Evolutionary conservation across 2,113 vertebrate genomes (phyloP).

Genomic region (Chloropsis hardwickii): DNA sequence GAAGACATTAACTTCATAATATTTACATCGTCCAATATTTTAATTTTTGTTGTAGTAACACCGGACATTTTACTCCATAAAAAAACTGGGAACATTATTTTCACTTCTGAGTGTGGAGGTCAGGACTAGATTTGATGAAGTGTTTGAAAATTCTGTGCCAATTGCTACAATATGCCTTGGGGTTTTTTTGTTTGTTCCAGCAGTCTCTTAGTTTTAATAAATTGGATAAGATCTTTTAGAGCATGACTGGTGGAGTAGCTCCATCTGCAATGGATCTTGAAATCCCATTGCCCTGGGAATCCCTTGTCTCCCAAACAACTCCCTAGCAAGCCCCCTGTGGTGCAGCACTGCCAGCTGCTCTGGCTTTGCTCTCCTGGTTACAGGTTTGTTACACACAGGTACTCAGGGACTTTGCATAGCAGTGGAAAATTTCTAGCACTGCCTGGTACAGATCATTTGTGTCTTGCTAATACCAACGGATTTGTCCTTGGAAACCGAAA

Average conservation of each 20-base stretch:
- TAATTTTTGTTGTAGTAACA: background rate
- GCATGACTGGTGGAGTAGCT: background rate
- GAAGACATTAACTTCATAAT: constrained; percentile 7
- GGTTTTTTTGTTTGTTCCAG: background rate
- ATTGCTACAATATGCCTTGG: background rate
- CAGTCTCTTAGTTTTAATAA: background rate
- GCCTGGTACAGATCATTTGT: background rate
- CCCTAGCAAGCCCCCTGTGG: background rate
- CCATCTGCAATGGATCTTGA: background rate
- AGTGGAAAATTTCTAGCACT: background rate
- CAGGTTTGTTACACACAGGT: background rate
- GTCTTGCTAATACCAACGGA: background rate
- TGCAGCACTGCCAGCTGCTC: background rate
- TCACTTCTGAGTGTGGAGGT: background rate
- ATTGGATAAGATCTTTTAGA: background rate
- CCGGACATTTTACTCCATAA: background rate
- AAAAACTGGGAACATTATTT: background rate
- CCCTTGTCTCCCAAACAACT: background rate
- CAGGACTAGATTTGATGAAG: background rate
- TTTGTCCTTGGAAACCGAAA: background rate
- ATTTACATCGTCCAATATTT: background rate
- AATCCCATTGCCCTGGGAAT: background rate
- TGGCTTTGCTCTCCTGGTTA: background rate
- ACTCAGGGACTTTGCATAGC: background rate
- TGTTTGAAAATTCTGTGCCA: background rate